phyloP scores from a whole-genome alignment of 2,113 vertebrate genomes.

The Ceyx cyanopectus region DNA sequence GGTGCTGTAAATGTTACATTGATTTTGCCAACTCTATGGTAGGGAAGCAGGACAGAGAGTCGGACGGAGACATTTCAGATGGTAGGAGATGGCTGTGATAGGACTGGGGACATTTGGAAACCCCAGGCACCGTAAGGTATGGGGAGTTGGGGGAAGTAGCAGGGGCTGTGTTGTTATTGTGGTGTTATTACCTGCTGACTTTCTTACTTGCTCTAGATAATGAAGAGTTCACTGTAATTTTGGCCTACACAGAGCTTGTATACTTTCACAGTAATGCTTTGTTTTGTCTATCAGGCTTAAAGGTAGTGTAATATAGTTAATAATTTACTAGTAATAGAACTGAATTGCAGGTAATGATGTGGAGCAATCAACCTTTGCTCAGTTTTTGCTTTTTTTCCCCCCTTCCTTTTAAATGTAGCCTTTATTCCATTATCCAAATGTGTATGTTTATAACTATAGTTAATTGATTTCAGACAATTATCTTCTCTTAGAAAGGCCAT shows the following conservation, averaged over 20 bases:
- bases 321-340: conserved; percentile 42
- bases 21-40: background rate
- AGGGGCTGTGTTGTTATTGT: background rate
- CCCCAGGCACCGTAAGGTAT: background rate
- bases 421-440: background rate
- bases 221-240: background rate
- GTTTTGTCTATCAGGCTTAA: background rate
- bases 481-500: background rate
- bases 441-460: background rate
- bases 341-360: conserved; percentile 14
- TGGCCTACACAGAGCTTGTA: background rate
- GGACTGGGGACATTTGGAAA: background rate
- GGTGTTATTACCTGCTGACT: background rate
- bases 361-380: conserved; percentile 40
- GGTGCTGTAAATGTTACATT: background rate
- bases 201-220: background rate
- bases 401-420: background rate
- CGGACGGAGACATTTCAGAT: rapidly evolving
- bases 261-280: background rate
- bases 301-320: conserved; percentile 42
- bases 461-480: conserved; percentile 4
- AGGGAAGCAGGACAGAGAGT: background rate
- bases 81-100: rapidly evolving
- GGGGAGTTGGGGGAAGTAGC: background rate
- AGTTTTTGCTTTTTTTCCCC: no score